Percentiles rank a stretch among this genome's conserved stretches.
These are phyloP conservation scores for Acrobasis repandana DNA, from an alignment of 2,888 invertebrate genomes.

Conservation along the genomic window DNA sequence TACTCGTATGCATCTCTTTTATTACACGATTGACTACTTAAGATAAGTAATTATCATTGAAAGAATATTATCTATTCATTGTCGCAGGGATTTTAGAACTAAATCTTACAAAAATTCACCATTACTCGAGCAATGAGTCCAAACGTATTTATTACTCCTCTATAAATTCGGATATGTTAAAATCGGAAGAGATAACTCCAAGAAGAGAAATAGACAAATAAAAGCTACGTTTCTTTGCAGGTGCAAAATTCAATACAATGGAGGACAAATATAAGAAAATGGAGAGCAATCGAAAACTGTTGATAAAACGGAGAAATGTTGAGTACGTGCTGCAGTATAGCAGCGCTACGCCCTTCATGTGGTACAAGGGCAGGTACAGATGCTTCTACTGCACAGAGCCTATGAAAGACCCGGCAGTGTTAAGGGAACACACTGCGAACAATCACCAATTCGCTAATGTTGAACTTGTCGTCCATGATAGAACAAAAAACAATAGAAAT, in stretches of 20 bases:
- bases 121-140: too few relatives aligned
- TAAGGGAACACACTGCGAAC: conserved; percentile 60
- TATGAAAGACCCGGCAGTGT: conserved; percentile 59
- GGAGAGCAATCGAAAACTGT: conserved; percentile 63
- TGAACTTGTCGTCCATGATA: conserved; percentile 64
- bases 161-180: background rate
- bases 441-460: conserved; percentile 63
- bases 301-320: conserved; percentile 66
- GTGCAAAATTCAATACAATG: conserved; percentile 61
- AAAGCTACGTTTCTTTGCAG: conserved; percentile 69
- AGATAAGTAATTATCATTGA: too few relatives aligned
- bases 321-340: conserved; percentile 73
- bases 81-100: too few relatives aligned
- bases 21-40: too few relatives aligned
- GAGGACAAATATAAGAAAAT: conserved; percentile 74
- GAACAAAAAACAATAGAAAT: conserved; percentile 71
- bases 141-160: too few relatives aligned
- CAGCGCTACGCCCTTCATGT: conserved; percentile 72
- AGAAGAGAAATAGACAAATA: conserved; percentile 28
- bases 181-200: conserved; percentile 1
- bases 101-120: too few relatives aligned
- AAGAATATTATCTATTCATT: too few relatives aligned
- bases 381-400: conserved; percentile 72
- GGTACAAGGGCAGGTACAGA: conserved; percentile 70
- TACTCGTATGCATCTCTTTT: too few relatives aligned